phyloP scores from a whole-genome alignment of 1,140 invertebrate genomes.

The Gyrodactylus salaris region DNA sequence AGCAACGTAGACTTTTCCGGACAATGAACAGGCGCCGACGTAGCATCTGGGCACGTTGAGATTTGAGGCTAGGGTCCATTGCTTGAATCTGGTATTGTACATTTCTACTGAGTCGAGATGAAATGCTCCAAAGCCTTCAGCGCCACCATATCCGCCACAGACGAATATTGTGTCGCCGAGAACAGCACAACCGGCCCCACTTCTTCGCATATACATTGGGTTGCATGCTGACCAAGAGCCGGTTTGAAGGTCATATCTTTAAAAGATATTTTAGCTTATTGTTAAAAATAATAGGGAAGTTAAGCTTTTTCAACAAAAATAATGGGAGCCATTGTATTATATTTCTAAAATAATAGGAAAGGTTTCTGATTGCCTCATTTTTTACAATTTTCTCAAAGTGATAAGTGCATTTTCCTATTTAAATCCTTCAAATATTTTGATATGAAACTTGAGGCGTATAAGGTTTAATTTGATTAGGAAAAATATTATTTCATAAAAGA shows the following conservation, averaged over 20 bases:
- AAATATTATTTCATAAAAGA: no score
- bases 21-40: constrained; percentile 16
- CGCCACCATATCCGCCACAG: constrained; percentile 17
- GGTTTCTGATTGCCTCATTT: no score
- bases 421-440: no score
- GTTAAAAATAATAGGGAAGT: background rate
- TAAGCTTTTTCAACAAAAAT: background rate
- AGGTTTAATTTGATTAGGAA: no score
- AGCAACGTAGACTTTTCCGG: constrained; percentile 16
- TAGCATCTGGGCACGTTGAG: constrained; percentile 17
- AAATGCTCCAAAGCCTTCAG: constrained; percentile 7
- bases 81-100: constrained; percentile 13
- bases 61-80: constrained; percentile 13
- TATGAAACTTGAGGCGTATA: no score
- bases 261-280: no score
- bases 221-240: constrained; percentile 10
- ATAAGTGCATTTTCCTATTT: no score
- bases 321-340: no score
- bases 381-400: no score
- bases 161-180: constrained; percentile 16
- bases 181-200: constrained; percentile 17
- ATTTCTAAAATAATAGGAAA: no score
- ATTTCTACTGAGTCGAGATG: constrained; percentile 15
- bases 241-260: constrained; percentile 1
- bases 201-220: constrained; percentile 14